Evolutionary conservation across 2,797 vertebrate genomes (phyloP).

Genomic region (Hipposideros larvatus): DNA sequence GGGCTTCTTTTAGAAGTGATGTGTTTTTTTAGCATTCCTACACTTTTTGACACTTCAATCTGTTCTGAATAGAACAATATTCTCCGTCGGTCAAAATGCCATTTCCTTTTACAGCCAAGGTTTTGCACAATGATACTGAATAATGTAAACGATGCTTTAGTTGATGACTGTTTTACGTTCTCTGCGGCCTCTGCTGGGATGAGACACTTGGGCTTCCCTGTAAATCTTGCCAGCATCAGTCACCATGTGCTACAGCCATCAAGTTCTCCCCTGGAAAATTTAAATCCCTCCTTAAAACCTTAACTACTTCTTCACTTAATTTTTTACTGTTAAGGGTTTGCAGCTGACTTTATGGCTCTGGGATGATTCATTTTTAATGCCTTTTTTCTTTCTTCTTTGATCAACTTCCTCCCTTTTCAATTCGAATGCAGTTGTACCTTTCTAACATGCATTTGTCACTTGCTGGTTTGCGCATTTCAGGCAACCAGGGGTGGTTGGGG

Average conservation of each 20-base stretch:
- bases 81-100: conserved; percentile 62
- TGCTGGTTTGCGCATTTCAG: conserved; percentile 72
- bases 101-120: conserved; percentile 61
- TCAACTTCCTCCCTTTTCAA: conserved; percentile 80
- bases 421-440: conserved; percentile 75
- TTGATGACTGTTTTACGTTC: conserved; percentile 73
- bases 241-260: conserved; percentile 59
- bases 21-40: conserved; percentile 43
- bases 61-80: conserved; percentile 70
- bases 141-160: conserved; percentile 70
- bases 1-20: not conserved
- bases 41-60: conserved; percentile 53
- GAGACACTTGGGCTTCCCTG: conserved; percentile 49
- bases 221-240: conserved; percentile 74
- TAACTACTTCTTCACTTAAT: conserved; percentile 82
- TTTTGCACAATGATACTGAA: conserved; percentile 67
- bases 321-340: conserved; percentile 82
- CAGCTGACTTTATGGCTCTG: conserved; percentile 77
- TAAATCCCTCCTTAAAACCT: conserved; percentile 83
- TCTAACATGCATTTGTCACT: conserved; percentile 78
- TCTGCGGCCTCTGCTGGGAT: conserved; percentile 37
- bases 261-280: conserved; percentile 78
- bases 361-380: conserved; percentile 83
- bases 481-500: conserved; percentile 33
- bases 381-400: conserved; percentile 83